Conservation (phyloP, 2,797 vertebrate species). For the Gila robusta region DNA sequence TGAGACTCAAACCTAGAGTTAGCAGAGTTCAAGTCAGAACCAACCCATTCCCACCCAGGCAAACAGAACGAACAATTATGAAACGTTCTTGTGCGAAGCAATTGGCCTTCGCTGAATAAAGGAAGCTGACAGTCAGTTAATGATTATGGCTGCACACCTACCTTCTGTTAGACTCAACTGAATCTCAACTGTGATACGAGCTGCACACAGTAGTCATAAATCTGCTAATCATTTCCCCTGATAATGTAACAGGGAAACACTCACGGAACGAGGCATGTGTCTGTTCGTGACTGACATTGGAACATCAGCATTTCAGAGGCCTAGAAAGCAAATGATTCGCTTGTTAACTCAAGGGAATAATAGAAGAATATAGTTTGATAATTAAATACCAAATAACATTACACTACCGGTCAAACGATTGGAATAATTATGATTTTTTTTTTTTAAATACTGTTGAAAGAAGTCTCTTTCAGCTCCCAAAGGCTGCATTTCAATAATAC, state of each 20-base stretch:
- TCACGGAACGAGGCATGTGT: neutral
- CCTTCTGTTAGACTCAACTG: constrained; percentile 39
- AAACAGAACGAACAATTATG: constrained; percentile 71
- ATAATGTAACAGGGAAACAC: constrained; percentile 32
- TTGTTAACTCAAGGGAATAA: neutral
- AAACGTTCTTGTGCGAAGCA: constrained; percentile 62
- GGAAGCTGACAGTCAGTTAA: constrained; percentile 66
- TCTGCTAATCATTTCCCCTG: constrained; percentile 42
- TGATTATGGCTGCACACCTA: constrained; percentile 61
- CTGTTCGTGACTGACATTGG: neutral
- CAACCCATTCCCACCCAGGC: constrained; percentile 68
- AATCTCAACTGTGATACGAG: constrained; percentile 21
- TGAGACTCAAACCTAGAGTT: constrained; percentile 20
- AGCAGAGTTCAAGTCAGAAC: constrained; percentile 50
- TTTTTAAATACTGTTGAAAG: neutral
- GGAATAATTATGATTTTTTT: too few species aligned
- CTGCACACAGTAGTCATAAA: constrained; percentile 42
- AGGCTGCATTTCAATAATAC: neutral
- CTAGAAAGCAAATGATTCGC: neutral
- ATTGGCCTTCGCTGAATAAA: constrained; percentile 60
- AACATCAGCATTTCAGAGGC: neutral
- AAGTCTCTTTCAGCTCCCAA: neutral
- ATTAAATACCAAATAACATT: neutral
- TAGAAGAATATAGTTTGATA: neutral
- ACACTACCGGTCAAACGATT: neutral